Evolutionary conservation across 2,888 invertebrate genomes (phyloP).

Genomic region (Lucinisca nassula): DNA sequence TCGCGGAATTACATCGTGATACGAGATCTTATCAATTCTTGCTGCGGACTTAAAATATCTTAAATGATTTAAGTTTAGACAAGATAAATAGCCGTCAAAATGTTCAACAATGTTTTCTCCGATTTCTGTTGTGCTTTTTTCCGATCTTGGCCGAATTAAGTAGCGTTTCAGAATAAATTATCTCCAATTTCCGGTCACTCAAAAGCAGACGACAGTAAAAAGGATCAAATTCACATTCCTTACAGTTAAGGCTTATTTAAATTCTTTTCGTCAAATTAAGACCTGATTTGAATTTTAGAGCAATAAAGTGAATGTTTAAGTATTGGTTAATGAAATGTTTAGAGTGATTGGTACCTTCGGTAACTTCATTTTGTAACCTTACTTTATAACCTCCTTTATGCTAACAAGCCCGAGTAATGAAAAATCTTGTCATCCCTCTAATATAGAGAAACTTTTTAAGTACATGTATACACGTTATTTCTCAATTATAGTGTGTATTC

Average conservation of each 20-base stretch:
- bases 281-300: background rate
- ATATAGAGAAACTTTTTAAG: too few relatives aligned
- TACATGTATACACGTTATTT: too few relatives aligned
- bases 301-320: background rate
- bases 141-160: background rate
- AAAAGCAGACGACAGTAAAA: background rate
- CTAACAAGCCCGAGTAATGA: too few relatives aligned
- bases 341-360: too few relatives aligned
- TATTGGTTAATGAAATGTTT: background rate
- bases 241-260: background rate
- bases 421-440: too few relatives aligned
- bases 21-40: conserved; percentile 32
- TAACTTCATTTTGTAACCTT: too few relatives aligned
- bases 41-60: background rate
- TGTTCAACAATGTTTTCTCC: background rate
- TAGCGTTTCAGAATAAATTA: background rate
- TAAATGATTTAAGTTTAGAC: background rate
- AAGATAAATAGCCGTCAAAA: conserved; percentile 4
- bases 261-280: background rate
- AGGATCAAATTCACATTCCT: background rate
- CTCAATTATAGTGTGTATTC: too few relatives aligned
- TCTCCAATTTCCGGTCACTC: background rate
- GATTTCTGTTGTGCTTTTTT: background rate
- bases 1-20: conserved; percentile 27
- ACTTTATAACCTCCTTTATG: too few relatives aligned